These are phyloP conservation scores for Cassiopea xamachana DNA, from an alignment of 30 jellyfish, hydroid and myxozoan genomes.

Conservation along the genomic window DNA sequence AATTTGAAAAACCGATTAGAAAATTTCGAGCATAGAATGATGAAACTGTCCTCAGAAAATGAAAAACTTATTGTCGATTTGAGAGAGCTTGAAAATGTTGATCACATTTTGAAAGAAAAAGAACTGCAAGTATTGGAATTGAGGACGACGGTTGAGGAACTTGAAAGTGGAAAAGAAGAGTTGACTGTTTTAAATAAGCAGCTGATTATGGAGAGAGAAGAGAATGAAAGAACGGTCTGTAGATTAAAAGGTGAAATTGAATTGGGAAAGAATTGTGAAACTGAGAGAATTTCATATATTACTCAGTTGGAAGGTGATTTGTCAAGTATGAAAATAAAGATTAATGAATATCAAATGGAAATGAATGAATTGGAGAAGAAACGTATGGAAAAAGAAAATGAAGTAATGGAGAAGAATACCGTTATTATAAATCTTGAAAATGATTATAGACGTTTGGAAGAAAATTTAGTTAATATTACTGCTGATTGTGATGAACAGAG, in stretches of 20 bases:
- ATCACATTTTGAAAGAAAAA: not conserved
- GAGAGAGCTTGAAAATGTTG: not conserved
- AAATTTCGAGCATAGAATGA: not conserved
- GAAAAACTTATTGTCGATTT: not conserved
- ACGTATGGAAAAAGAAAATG: not conserved
- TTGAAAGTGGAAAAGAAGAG: not conserved
- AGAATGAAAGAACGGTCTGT: slow-evolving; percentile 14
- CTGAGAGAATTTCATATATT: slow-evolving; percentile 17
- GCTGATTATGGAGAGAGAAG: slow-evolving; percentile 18
- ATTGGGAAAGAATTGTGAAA: not conserved
- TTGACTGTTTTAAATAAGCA: slow-evolving; percentile 1
- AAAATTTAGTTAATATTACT: not conserved
- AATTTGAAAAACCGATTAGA: not conserved
- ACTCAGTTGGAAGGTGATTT: slow-evolving; percentile 42
- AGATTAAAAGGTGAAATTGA: slow-evolving; percentile 39
- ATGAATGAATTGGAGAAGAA: not conserved
- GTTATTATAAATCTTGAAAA: not conserved
- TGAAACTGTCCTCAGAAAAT: not conserved
- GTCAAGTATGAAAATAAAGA: not conserved
- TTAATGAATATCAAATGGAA: slow-evolving; percentile 23
- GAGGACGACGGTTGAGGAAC: not conserved
- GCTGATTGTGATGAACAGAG: slow-evolving; percentile 6
- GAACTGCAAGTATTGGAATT: not conserved
- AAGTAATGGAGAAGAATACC: not conserved
- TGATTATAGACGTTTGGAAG: not conserved